Base-by-base conservation (phyloP, 1,140 invertebrate genomes). In the Drosophila fuyamai region DNA sequence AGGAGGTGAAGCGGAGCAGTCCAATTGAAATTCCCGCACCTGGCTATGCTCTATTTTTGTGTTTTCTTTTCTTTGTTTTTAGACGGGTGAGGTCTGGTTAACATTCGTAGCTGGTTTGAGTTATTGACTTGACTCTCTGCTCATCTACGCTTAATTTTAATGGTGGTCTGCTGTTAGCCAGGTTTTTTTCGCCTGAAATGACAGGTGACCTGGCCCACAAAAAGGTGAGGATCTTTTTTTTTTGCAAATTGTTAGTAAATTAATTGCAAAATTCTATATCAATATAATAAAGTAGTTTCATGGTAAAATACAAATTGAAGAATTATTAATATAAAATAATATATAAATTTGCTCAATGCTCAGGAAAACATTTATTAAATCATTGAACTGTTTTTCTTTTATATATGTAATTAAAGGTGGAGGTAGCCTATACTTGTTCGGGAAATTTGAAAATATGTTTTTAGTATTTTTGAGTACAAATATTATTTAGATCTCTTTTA, bases 11-110 rank as follows among this genome's bases (percentile, higher is more conserved):
- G 6, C 29, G 23, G 51, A 57, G 51, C 73, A 80, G 59, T 73
- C 81, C 72, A 85, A 85, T 84, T 84, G 81, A 72, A 84, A 70
- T 74, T 57, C 46, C 55, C 43, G 58, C 66, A 76, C 58, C 55
- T 53, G 59, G 61, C 66, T 58, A 57, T 73, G 71, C 48, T 74
- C 71, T 40, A 74, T 73, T 73, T 73, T 51, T 44, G 32, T 27
- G 8, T 16, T 9, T n/a, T 60, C 8, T 29, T 46, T 58, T 29
- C 40, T 41, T 43, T 35, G 9, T 53, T 56, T 55, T 41, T 18
- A 16, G 54, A 13, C 38, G 29, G 18, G 27, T 29, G 40, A 40
- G 55, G 68, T 57, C 51, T 73, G 72, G 46, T 50, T 53, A 58
- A 46, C 72, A 58, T 47, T 57, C 50, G 72, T 47, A 43, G 73